These are phyloP conservation scores for Vanessa tameamea DNA, from an alignment of 1,140 invertebrate genomes.

Conservation along the genomic window DNA sequence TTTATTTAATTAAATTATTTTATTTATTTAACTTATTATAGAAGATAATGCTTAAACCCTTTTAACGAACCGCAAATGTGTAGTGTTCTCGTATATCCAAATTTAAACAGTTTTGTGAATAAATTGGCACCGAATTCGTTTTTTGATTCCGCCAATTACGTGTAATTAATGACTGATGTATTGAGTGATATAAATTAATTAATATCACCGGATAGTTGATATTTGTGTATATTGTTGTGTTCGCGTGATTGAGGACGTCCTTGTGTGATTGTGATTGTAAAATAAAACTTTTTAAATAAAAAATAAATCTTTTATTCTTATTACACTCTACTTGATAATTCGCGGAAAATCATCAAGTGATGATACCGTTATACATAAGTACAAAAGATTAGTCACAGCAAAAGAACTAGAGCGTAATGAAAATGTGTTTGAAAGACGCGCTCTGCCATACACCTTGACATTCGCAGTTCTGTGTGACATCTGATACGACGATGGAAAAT, in stretches of 20 bases:
- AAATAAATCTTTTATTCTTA: conserved; percentile 40
- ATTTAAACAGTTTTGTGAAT: conserved; percentile 36
- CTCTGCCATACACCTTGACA: conserved; percentile 55
- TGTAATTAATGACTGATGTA: conserved; percentile 77
- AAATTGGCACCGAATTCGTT: conserved; percentile 48
- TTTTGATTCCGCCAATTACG: conserved; percentile 50
- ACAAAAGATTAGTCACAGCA: conserved; percentile 41
- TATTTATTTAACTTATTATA: conserved; percentile 79
- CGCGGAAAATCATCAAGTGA: conserved; percentile 15
- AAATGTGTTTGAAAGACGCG: conserved; percentile 34
- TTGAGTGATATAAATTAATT: conserved; percentile 73
- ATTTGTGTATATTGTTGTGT: conserved; percentile 69
- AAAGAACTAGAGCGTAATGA: conserved; percentile 61
- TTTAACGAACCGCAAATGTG: conserved; percentile 41
- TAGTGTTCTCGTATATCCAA: conserved; percentile 32
- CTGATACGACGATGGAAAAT: conserved; percentile 58
- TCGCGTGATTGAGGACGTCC: conserved; percentile 78
- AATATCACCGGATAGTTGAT: conserved; percentile 72
- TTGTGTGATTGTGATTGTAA: conserved; percentile 75
- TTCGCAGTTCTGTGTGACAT: conserved; percentile 44
- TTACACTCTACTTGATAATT: conserved; percentile 20
- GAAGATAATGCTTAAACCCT: conserved; percentile 57
- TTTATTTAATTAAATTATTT: conserved; percentile 77
- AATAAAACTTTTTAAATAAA: conserved; percentile 66
- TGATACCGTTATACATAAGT: conserved; percentile 30